These are phyloP conservation scores for Lobophora halterata DNA, from an alignment of 2,888 invertebrate genomes.

Conservation along the genomic window DNA sequence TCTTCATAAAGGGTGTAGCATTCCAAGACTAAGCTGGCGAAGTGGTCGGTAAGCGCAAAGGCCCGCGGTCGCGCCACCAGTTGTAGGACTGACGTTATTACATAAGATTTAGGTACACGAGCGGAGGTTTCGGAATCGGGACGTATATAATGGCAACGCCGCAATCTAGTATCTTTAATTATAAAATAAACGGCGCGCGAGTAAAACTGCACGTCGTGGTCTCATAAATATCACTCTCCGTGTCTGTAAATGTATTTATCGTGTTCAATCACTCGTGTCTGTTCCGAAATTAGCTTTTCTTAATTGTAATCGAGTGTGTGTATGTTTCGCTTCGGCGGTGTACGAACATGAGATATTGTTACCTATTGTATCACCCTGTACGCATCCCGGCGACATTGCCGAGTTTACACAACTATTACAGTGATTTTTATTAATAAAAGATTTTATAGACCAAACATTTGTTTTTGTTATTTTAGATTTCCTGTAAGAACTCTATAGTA, in stretches of 20 bases:
- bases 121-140: conserved; percentile 42
- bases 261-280: conserved; percentile 64
- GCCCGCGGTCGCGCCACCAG: conserved; percentile 32
- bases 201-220: conserved; percentile 43
- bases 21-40: conserved; percentile 5
- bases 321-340: conserved; percentile 46
- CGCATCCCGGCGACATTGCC: conserved; percentile 41
- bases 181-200: conserved; percentile 35
- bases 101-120: conserved; percentile 43
- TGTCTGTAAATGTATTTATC: conserved; percentile 68
- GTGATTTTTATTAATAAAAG: conserved; percentile 74
- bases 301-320: conserved; percentile 62
- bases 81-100: conserved; percentile 51
- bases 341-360: conserved; percentile 61
- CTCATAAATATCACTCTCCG: conserved; percentile 42
- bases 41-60: conserved; percentile 12
- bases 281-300: conserved; percentile 64
- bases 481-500: not conserved
- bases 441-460: conserved; percentile 67
- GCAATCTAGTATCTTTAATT: conserved; percentile 28
- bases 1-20: conserved; percentile 4
- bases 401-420: conserved; percentile 64
- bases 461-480: conserved; percentile 5
- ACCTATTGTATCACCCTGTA: conserved; percentile 57
- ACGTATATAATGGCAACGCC: conserved; percentile 36